Evolutionary conservation across 2,797 vertebrate species (phyloP).

Genomic region (Furcifer pardalis): DNA sequence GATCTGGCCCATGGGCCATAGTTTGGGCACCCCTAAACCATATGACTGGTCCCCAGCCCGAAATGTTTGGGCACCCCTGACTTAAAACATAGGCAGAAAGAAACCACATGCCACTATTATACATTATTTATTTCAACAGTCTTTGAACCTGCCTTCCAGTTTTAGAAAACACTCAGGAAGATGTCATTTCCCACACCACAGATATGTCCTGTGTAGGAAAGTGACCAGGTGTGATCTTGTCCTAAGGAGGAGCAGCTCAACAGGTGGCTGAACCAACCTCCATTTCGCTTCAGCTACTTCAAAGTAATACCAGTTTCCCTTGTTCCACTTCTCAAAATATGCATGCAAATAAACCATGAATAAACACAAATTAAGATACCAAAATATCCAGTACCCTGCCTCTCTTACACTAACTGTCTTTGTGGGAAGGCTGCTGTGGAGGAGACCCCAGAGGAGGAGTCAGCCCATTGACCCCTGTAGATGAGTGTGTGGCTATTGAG

Average conservation of each 20-base stretch:
- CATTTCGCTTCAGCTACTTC: slow-evolving; percentile 7
- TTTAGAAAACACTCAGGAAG: neutral
- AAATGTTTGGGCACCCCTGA: too few relatives aligned
- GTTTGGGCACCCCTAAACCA: too few relatives aligned
- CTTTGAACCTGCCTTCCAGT: neutral
- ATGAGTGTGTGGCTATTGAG: too few relatives aligned
- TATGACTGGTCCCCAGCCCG: too few relatives aligned
- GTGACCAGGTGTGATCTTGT: neutral
- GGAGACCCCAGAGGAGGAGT: too few relatives aligned
- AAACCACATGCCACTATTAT: neutral
- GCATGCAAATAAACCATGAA: slow-evolving; percentile 2
- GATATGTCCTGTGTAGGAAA: neutral
- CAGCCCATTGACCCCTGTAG: too few relatives aligned
- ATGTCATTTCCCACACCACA: neutral
- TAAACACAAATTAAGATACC: neutral
- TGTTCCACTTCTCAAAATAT: neutral
- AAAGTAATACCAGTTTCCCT: neutral
- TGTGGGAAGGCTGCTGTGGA: slow-evolving; percentile 4
- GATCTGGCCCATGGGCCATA: too few relatives aligned
- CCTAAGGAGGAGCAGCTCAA: neutral
- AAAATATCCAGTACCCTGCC: neutral
- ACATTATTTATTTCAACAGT: neutral
- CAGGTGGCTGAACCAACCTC: neutral
- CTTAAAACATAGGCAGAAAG: neutral
- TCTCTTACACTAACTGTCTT: accelerated